These are phyloP conservation scores for Neodon shergylaensis DNA, from an alignment of 2,113 vertebrate genomes.

Conservation along the genomic window DNA sequence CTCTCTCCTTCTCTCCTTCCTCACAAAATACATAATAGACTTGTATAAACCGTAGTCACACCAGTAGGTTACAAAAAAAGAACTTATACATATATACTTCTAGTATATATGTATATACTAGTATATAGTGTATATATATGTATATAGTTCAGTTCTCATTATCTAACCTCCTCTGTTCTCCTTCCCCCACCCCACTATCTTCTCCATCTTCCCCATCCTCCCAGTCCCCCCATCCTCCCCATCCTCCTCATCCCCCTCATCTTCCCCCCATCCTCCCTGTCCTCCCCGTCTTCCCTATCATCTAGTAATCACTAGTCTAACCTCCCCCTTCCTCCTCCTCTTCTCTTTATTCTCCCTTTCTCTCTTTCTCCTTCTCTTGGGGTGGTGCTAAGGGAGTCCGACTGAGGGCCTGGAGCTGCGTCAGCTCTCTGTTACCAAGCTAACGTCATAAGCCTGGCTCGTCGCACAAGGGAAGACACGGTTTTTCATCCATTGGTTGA, in stretches of 20 bases:
- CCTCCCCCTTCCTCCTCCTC: neutral
- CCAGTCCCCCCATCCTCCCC: neutral
- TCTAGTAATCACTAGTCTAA: neutral
- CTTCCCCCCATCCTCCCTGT: no score
- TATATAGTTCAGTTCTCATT: neutral
- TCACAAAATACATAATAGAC: neutral
- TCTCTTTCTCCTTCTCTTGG: neutral
- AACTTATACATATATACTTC: neutral
- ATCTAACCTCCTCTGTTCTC: neutral
- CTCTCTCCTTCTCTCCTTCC: neutral
- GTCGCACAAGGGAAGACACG: neutral
- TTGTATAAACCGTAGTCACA: neutral
- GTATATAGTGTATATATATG: no score
- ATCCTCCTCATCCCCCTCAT: fast-evolving
- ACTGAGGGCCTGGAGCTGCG: neutral
- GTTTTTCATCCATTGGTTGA: neutral
- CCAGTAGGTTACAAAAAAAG: neutral
- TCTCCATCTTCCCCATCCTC: no score
- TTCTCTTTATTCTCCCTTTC: neutral
- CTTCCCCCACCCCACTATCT: no score
- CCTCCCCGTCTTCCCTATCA: neutral
- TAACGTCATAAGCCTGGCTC: neutral
- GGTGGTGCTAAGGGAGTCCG: neutral
- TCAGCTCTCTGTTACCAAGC: neutral
- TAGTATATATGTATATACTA: no score